A percentile compares a stretch with the other conserved stretches of the same genome.
Conservation (phyloP, 1,140 invertebrate species). For the Parapsyche elsis region DNA sequence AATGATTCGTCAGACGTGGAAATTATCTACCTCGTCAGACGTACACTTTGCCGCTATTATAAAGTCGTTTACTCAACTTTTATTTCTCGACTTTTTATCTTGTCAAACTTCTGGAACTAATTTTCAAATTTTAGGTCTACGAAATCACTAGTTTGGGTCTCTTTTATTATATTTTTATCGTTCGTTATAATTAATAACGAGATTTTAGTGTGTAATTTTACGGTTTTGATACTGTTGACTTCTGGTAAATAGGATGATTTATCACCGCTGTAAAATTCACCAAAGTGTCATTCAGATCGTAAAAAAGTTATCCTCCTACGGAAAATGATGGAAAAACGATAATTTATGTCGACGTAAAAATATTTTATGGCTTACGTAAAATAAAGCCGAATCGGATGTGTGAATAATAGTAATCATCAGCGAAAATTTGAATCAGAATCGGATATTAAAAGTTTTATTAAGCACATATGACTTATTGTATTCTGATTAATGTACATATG, state of each 20-base stretch:
- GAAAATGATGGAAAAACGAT: constrained; percentile 16
- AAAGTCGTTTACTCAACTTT: constrained; percentile 24
- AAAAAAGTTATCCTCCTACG: neutral
- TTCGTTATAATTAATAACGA: neutral
- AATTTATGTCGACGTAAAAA: constrained; percentile 12
- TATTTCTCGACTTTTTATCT: neutral
- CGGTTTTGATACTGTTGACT: constrained; percentile 9
- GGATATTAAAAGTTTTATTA: too few relatives aligned
- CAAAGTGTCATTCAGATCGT: constrained; percentile 11
- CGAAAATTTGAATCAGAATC: too few relatives aligned
- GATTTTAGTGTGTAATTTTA: neutral
- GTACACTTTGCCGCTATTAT: constrained; percentile 25
- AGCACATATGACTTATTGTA: too few relatives aligned
- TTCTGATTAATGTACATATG: too few relatives aligned
- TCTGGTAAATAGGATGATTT: neutral
- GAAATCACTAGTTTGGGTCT: too few relatives aligned
- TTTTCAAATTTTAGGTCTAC: too few relatives aligned
- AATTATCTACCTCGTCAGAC: constrained; percentile 20
- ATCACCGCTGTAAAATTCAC: neutral
- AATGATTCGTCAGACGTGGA: constrained; percentile 15
- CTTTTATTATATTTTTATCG: too few relatives aligned
- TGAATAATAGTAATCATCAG: neutral
- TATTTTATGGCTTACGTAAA: constrained; percentile 11
- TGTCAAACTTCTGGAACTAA: neutral
- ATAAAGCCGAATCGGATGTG: neutral